Evolutionary conservation across 2,113 vertebrate species (phyloP), one percentile per base, ranked within the genome.

Genomic region (Corvus hawaiiensis): DNA sequence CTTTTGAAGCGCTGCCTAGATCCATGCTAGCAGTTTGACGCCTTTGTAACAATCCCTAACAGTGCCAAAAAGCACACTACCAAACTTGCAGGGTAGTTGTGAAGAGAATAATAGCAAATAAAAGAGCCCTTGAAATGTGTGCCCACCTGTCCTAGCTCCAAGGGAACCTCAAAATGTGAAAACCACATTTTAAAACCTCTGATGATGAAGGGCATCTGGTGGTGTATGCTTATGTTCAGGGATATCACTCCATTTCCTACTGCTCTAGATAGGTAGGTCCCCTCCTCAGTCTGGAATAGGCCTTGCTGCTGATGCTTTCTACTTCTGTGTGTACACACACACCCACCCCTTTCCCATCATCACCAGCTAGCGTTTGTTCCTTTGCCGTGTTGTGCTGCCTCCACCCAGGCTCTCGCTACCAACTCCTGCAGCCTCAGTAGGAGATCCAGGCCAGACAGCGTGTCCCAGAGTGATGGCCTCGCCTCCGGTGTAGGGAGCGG

Each of bases 391-490:
- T 52, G 30, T 11, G 39, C 54, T 73, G 64, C 59, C 13, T 39
- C 24, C 44, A 7, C 9, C 12, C 1, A 5, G n/a, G 55, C n/a
- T 35, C 41, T 62, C 0, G 0, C 63, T 54, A 1, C 24, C 0
- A 1, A 1, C 21, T 55, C 26, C 30, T 33, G 9, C 39, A 39
- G 6, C 14, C 49, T 28, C 41, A 56, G 0, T 2, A 24, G 59
- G n/a, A 56, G 41, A 41, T 56, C 27, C 4, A 14, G 54, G 55
- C 11, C 32, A 13, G 76, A 1, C 30, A 30, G 39, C 4, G 1
- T 21, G 33, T 27, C 39, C 13, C 35, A 18, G 43, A 0, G 0
- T 2, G 11, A n/a, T 46, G 19, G 52, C 26, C 54, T 74, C 4
- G 1, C n/a, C 46, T 55, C 8, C 39, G 4, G 5, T 2, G 10